phyloP scores from a whole-genome alignment of 2,888 invertebrate genomes.

The Conops quadrifasciatus region DNA sequence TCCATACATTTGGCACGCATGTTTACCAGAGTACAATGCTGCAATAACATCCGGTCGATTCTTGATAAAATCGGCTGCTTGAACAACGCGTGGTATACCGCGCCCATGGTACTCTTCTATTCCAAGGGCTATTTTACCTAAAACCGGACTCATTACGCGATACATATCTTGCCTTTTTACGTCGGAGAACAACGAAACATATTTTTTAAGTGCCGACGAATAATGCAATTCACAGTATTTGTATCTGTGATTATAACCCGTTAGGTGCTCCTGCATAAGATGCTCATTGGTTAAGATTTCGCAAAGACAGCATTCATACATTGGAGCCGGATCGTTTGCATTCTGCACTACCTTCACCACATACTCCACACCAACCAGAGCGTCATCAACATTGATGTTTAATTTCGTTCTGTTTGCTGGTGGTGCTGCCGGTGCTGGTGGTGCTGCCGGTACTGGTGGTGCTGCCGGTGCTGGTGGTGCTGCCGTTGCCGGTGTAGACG shows the following conservation, averaged over 20 bases:
- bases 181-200: conserved; percentile 69
- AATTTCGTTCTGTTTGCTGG: not conserved
- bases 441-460: too few relatives aligned
- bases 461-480: too few relatives aligned
- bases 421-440: not conserved
- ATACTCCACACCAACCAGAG: conserved; percentile 76
- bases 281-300: conserved; percentile 73
- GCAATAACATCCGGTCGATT: conserved; percentile 70
- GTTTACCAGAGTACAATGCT: conserved; percentile 72
- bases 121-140: conserved; percentile 70
- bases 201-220: conserved; percentile 69
- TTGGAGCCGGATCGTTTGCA: conserved; percentile 72
- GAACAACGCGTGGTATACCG: conserved; percentile 72
- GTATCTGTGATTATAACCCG: conserved; percentile 69
- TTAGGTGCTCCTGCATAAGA: conserved; percentile 77
- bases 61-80: conserved; percentile 72
- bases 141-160: conserved; percentile 61
- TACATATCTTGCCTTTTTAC: conserved; percentile 54
- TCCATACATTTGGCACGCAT: conserved; percentile 70
- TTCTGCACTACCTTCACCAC: conserved; percentile 73
- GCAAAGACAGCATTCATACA: conserved; percentile 79
- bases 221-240: conserved; percentile 71
- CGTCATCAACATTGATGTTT: conserved; percentile 40
- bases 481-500: too few relatives aligned
- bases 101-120: conserved; percentile 78